Base-by-base conservation (phyloP, 2,797 vertebrate genomes). In the Erethizon dorsatum region DNA sequence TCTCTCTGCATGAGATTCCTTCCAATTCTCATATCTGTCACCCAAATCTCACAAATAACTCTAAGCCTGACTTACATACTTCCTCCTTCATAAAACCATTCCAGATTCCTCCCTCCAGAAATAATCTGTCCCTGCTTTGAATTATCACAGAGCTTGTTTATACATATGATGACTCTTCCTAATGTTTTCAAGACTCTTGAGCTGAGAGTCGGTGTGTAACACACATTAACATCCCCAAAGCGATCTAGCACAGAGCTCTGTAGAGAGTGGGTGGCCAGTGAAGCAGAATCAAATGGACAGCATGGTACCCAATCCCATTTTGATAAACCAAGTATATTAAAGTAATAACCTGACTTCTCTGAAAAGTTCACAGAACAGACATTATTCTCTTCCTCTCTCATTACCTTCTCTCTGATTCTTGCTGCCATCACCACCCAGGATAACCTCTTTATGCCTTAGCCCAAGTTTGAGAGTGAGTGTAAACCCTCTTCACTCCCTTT, bases 61-160 rank as follows among this genome's bases (percentile, higher is more conserved):
- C 61, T 83, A 71, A 79, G 31, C 50, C 45, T 78, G 50, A 84
- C 83, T 73, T 96, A 50, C 77, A 92, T 85, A 52, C 52, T 41
- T 77, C 52, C 78, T 61, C 73, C 65, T 84, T 84, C 73, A 28
- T 50, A 88, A 95, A 95, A 65, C 31, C 41, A 79, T 65, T 79
- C 56, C 61, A 56, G 41, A 85, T 79, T 77, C 47, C 50, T 95
- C 83, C 50, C 37, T 89, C 80, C 26, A 67, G 50, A 88, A 93
- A 82, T 77, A 85, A 88, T 28, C 45, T n/a, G 28, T n/a, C 41
- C 71, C 52, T 73, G 57, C 65, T 92, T 78, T 85, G 54, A 96
- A 56, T 92, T 41, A 88, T 78, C 65, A 15, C 1, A 12, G n/a
- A 17, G 20, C 26, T 83, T 71, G 71, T 37, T 80, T 85, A 37